Evolutionary conservation across 2,888 invertebrate species (phyloP).

Genomic region (Diploptera punctata): DNA sequence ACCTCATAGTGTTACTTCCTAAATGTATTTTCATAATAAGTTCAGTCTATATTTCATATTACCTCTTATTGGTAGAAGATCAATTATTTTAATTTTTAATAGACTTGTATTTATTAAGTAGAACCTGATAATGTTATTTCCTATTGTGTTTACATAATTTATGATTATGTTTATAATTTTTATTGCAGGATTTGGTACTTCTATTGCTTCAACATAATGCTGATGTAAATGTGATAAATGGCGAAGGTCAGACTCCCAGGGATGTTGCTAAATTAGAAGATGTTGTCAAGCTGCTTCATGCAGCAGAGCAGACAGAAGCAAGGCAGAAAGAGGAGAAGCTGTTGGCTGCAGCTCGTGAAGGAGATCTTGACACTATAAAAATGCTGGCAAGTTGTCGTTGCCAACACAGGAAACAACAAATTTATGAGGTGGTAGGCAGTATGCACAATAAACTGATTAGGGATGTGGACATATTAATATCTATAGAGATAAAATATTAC

Average conservation of each 20-base stretch:
- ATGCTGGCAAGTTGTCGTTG: constrained; percentile 57
- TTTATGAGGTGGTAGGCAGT: not conserved
- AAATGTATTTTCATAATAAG: too few relatives aligned
- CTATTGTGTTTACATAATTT: too few relatives aligned
- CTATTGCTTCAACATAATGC: constrained; percentile 66
- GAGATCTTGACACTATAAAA: constrained; percentile 63
- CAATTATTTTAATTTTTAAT: too few relatives aligned
- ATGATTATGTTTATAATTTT: constrained; percentile 15
- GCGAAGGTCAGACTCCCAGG: constrained; percentile 66
- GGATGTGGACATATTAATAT: not conserved
- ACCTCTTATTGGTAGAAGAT: too few relatives aligned
- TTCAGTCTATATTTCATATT: too few relatives aligned
- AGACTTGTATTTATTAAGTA: too few relatives aligned
- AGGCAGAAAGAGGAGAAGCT: constrained; percentile 62
- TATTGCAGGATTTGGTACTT: constrained; percentile 65
- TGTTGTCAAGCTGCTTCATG: constrained; percentile 62
- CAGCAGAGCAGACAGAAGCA: constrained; percentile 66
- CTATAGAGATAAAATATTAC: too few relatives aligned
- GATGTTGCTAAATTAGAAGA: constrained; percentile 63
- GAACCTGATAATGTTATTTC: too few relatives aligned
- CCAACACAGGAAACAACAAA: not conserved
- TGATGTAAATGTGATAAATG: constrained; percentile 68
- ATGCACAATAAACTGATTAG: not conserved
- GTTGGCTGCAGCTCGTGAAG: constrained; percentile 66
- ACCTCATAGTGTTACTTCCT: too few relatives aligned